Conservation (phyloP, 2,797 vertebrate genomes). For the Aulostomus chinensis region DNA sequence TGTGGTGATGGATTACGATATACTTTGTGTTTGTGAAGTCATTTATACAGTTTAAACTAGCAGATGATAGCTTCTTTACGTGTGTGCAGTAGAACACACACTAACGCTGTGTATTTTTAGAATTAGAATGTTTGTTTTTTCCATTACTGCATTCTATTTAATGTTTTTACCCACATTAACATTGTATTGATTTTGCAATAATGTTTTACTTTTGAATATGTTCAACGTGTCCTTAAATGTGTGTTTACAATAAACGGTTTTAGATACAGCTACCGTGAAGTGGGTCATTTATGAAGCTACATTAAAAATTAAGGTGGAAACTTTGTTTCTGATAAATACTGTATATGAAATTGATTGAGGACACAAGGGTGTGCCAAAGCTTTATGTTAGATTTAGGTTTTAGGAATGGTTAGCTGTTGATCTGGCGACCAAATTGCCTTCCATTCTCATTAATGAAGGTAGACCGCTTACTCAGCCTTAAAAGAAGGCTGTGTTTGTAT, state of each 20-base stretch:
- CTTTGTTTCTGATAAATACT: too few relatives aligned
- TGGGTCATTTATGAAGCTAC: neutral
- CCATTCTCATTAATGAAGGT: too few relatives aligned
- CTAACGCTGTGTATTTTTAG: neutral
- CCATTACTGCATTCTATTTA: slow-evolving; percentile 21
- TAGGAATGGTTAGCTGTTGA: too few relatives aligned
- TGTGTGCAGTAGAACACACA: neutral
- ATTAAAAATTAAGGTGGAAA: too few relatives aligned
- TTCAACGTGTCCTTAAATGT: neutral
- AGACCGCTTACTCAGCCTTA: too few relatives aligned
- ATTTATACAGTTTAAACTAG: slow-evolving; percentile 12
- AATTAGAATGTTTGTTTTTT: slow-evolving; percentile 9
- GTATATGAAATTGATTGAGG: too few relatives aligned
- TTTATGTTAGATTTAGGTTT: too few relatives aligned
- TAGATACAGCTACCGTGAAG: slow-evolving; percentile 10
- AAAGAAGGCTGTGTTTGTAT: too few relatives aligned
- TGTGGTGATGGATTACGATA: slow-evolving; percentile 24
- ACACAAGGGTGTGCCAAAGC: too few relatives aligned
- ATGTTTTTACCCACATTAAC: neutral
- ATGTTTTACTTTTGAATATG: neutral
- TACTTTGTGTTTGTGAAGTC: slow-evolving; percentile 11
- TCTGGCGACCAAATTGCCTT: too few relatives aligned
- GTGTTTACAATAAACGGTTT: slow-evolving; percentile 26
- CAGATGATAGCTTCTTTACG: neutral
- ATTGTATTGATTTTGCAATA: neutral